Percentiles rank a stretch among this genome's conserved stretches.
Conservation (phyloP, 2,113 vertebrate genomes). For the Perca flavescens region DNA sequence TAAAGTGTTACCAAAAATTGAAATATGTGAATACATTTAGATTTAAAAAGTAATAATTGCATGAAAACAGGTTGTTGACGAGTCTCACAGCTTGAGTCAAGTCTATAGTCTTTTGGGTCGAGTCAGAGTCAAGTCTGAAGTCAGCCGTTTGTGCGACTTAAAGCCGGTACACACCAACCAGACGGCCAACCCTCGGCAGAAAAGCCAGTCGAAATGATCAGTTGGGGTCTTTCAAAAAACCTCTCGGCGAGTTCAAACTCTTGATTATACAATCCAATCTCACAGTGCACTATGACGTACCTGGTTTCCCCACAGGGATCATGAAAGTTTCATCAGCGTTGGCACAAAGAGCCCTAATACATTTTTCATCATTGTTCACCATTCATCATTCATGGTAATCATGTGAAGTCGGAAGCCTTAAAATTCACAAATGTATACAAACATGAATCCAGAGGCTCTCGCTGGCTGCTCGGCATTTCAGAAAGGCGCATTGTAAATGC, state of each 20-base stretch:
- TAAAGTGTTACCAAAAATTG: too few species aligned
- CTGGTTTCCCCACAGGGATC: slow-evolving; percentile 39
- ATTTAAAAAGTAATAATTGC: too few species aligned
- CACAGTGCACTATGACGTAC: slow-evolving; percentile 45
- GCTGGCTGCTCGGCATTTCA: slow-evolving; percentile 14
- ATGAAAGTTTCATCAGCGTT: slow-evolving; percentile 67
- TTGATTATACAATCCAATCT: slow-evolving; percentile 54
- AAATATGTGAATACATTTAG: too few species aligned
- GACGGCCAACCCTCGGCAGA: too few species aligned
- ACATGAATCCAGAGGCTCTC: slow-evolving; percentile 32
- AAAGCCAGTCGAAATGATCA: too few species aligned
- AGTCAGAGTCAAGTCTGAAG: too few species aligned
- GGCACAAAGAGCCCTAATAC: slow-evolving; percentile 60
- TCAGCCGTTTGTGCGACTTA: too few species aligned
- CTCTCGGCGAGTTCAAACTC: slow-evolving; percentile 6
- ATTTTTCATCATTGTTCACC: slow-evolving; percentile 65
- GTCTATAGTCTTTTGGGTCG: too few species aligned
- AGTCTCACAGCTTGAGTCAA: too few species aligned
- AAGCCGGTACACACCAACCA: too few species aligned
- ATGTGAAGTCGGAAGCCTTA: slow-evolving; percentile 38
- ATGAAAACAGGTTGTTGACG: too few species aligned
- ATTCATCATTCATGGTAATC: slow-evolving; percentile 69
- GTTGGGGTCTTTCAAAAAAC: slow-evolving; percentile 10
- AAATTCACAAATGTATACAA: slow-evolving; percentile 44
- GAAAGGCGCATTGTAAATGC: slow-evolving; percentile 38